phyloP scores from a whole-genome alignment of 2,113 vertebrate species.

The Danionella cerebrum region DNA sequence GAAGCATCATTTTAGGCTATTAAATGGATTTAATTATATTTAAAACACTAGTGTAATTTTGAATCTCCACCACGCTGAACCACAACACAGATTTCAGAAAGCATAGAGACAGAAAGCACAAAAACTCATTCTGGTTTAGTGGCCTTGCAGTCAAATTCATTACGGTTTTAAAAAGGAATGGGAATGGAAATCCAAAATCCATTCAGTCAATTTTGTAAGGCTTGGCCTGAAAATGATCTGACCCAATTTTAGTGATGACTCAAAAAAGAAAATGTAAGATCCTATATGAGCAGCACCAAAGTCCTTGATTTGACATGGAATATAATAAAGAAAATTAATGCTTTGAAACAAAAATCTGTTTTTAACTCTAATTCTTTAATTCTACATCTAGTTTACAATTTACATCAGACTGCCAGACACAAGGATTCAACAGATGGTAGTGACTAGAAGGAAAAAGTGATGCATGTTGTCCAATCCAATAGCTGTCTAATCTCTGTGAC shows the following conservation, averaged over 20 bases:
- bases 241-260: background rate
- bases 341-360: background rate
- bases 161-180: background rate
- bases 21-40: background rate
- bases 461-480: background rate
- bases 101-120: too few relatives aligned
- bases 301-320: background rate
- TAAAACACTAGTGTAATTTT: background rate
- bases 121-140: background rate
- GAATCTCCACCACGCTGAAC: background rate
- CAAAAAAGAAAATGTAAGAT: background rate
- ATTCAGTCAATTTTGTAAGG: background rate
- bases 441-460: background rate
- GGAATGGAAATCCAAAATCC: background rate
- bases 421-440: slow-evolving; percentile 1
- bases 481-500: slow-evolving; percentile 25
- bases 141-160: background rate
- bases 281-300: too few relatives aligned
- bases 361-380: too few relatives aligned
- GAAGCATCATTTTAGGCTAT: background rate
- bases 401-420: background rate
- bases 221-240: background rate
- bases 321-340: too few relatives aligned
- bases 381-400: background rate
- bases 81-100: background rate